Evolutionary conservation across 2,888 invertebrate species (phyloP).

Genomic region (Ectobius pallidus): DNA sequence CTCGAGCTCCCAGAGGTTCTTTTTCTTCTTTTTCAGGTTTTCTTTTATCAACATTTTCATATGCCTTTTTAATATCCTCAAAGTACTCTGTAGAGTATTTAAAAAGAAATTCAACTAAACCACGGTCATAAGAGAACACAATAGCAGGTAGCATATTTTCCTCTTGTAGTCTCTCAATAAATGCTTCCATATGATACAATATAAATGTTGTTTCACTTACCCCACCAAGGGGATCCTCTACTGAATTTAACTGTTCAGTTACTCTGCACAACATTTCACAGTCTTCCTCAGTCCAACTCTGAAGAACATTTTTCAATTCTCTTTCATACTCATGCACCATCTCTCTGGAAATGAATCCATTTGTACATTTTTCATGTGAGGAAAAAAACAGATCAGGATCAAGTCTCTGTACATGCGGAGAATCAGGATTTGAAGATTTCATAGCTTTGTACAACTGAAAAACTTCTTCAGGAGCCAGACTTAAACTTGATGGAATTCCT

Average conservation of each 20-base stretch:
- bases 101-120: constrained; percentile 35
- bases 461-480: constrained; percentile 44
- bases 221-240: background rate
- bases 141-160: constrained; percentile 45
- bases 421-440: constrained; percentile 23
- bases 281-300: constrained; percentile 18
- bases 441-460: constrained; percentile 44
- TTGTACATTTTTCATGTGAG: background rate
- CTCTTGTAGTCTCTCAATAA: constrained; percentile 36
- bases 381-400: constrained; percentile 38
- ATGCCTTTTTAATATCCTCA: background rate
- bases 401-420: constrained; percentile 27
- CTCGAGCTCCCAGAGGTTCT: background rate
- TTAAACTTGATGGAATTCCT: constrained; percentile 44
- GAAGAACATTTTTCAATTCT: constrained; percentile 40
- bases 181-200: constrained; percentile 31
- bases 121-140: constrained; percentile 44
- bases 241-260: background rate
- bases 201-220: background rate
- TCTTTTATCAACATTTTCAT: background rate
- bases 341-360: constrained; percentile 44
- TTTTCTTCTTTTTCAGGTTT: background rate
- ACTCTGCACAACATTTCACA: background rate
- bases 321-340: constrained; percentile 42
- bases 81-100: constrained; percentile 10